Evolutionary conservation across 2,113 vertebrate genomes (phyloP).

Genomic region (Erinaceus europaeus): DNA sequence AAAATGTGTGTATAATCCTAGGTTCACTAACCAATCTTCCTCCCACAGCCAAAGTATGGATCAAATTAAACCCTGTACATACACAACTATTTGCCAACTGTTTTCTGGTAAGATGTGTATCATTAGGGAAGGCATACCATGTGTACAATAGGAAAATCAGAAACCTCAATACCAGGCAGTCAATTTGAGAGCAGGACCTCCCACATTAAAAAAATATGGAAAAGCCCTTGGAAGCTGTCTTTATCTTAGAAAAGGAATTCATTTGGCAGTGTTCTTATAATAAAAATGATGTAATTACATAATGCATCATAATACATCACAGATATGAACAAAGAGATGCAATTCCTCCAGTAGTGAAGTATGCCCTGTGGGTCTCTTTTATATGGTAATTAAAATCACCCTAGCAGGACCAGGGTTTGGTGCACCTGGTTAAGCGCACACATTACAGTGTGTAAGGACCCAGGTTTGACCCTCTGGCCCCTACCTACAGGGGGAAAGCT

Average conservation of each 20-base stretch:
- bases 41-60: neutral
- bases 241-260: neutral
- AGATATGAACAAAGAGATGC: neutral
- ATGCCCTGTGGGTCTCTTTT: neutral
- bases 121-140: neutral
- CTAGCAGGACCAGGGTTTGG: no score
- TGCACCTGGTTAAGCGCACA: no score
- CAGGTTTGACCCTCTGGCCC: no score
- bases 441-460: no score
- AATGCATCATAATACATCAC: neutral
- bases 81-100: neutral
- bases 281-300: neutral
- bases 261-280: constrained; percentile 4
- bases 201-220: neutral
- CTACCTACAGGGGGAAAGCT: no score
- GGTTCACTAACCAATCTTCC: neutral
- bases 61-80: neutral
- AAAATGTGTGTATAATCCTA: neutral
- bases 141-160: neutral
- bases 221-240: neutral
- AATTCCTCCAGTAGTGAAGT: neutral
- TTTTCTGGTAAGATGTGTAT: neutral
- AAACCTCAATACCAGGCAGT: constrained; percentile 1
- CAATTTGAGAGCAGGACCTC: neutral
- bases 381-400: no score